These are phyloP conservation scores for Drosophila pseudotakahashii DNA, from an alignment of 2,888 invertebrate species.

Conservation along the genomic window DNA sequence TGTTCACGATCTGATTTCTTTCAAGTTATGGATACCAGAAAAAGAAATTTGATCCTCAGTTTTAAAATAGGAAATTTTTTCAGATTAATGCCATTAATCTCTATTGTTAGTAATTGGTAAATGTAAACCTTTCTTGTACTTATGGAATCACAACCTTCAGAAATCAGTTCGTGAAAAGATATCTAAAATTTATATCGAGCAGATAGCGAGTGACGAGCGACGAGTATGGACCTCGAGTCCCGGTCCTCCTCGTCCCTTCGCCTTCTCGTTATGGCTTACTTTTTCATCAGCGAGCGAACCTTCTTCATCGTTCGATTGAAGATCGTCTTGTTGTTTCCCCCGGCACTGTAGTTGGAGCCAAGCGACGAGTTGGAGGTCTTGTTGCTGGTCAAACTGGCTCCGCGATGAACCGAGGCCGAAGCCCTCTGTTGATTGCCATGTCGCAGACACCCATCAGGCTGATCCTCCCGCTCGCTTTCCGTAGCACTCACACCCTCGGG, in stretches of 20 bases:
- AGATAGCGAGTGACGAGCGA: slow-evolving; percentile 44
- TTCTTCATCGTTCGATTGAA: slow-evolving; percentile 94
- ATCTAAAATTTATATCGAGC: slow-evolving; percentile 33
- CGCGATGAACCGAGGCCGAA: slow-evolving; percentile 79
- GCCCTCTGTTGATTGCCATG: slow-evolving; percentile 76
- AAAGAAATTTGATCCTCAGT: too few relatives aligned
- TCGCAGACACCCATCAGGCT: slow-evolving; percentile 52
- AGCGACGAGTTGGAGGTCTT: slow-evolving; percentile 74
- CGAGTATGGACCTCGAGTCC: slow-evolving; percentile 32
- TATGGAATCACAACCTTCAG: neutral
- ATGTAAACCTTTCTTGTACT: too few relatives aligned
- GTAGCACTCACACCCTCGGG: slow-evolving; percentile 84
- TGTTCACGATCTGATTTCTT: slow-evolving; percentile 21
- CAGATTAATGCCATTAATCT: too few relatives aligned
- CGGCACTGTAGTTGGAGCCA: slow-evolving; percentile 85
- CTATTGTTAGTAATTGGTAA: too few relatives aligned
- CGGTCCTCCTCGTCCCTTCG: slow-evolving; percentile 35
- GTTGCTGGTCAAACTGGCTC: slow-evolving; percentile 70
- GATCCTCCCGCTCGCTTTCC: slow-evolving; percentile 83
- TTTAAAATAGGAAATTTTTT: too few relatives aligned
- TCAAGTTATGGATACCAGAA: neutral
- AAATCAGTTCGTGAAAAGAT: slow-evolving; percentile 33
- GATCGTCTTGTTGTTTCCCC: slow-evolving; percentile 87
- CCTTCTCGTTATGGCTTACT: slow-evolving; percentile 81
- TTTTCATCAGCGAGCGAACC: slow-evolving; percentile 90